phyloP scores from a whole-genome alignment of 2,113 vertebrate genomes.

The Cyprinodon tularosa region DNA sequence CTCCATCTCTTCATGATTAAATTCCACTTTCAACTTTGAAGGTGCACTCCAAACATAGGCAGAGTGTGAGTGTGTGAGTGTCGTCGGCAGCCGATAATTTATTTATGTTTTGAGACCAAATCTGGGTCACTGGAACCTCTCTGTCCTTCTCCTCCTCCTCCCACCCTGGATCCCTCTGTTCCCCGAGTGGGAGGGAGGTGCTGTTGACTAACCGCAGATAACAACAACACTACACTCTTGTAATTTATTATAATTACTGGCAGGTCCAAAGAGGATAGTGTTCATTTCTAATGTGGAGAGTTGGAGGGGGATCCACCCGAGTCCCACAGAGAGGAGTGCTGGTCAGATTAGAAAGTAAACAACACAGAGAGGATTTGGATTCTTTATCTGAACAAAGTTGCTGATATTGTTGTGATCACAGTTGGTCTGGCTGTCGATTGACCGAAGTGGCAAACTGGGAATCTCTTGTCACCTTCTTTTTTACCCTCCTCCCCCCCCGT shows the following conservation, averaged over 20 bases:
- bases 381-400: conserved; percentile 34
- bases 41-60: conserved; percentile 45
- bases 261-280: conserved; percentile 78
- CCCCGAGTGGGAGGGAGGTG: conserved; percentile 80
- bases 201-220: conserved; percentile 81
- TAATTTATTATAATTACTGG: conserved; percentile 90
- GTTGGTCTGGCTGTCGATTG: neutral
- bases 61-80: conserved; percentile 42
- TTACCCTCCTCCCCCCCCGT: neutral
- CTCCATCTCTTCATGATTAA: conserved; percentile 38
- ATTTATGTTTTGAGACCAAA: conserved; percentile 82
- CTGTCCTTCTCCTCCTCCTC: conserved; percentile 40
- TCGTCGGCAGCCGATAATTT: conserved; percentile 66
- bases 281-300: conserved; percentile 69
- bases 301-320: conserved; percentile 19
- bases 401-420: conserved; percentile 18
- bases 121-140: conserved; percentile 82
- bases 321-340: conserved; percentile 54
- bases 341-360: conserved; percentile 61
- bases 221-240: conserved; percentile 82
- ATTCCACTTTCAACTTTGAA: conserved; percentile 60
- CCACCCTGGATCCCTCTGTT: conserved; percentile 68
- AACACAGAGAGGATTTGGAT: conserved; percentile 24
- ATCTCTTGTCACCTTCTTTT: conserved; percentile 4
- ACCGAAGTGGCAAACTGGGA: conserved; percentile 8